Conservation (phyloP, 2,797 vertebrate genomes). For the Sphenodon punctatus region DNA sequence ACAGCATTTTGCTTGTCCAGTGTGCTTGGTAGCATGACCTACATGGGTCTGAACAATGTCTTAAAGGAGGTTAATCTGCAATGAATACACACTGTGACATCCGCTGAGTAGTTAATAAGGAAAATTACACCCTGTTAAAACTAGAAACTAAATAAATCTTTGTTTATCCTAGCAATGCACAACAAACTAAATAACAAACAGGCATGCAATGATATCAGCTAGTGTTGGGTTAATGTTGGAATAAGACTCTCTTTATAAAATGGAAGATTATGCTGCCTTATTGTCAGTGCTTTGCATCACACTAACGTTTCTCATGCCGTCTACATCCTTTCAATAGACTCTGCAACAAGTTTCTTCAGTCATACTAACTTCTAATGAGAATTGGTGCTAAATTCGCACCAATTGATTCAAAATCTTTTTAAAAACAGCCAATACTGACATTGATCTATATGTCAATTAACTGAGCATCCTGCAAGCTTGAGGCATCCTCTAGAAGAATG, state of each 20-base stretch:
- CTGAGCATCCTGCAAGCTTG: no score
- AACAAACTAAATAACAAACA: constrained; percentile 18
- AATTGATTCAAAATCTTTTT: background rate
- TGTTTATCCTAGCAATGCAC: constrained; percentile 18
- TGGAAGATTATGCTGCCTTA: background rate
- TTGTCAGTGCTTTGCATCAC: background rate
- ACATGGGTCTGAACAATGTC: background rate
- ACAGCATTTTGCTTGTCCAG: background rate
- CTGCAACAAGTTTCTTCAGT: background rate
- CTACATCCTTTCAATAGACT: background rate
- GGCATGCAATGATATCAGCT: background rate
- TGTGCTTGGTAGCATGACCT: background rate
- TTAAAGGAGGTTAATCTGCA: background rate
- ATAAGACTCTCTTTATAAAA: background rate
- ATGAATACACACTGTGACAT: background rate
- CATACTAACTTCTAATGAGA: background rate
- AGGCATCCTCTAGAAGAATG: no score
- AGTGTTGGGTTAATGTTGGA: constrained; percentile 7
- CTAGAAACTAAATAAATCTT: background rate
- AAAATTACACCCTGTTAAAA: background rate
- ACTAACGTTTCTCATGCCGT: background rate
- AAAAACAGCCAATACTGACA: no score
- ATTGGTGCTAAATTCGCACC: background rate
- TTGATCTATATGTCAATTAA: no score
- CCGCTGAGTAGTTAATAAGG: background rate